Evolutionary conservation across 1,140 invertebrate species (phyloP).

Genomic region (Cydia strobilella): DNA sequence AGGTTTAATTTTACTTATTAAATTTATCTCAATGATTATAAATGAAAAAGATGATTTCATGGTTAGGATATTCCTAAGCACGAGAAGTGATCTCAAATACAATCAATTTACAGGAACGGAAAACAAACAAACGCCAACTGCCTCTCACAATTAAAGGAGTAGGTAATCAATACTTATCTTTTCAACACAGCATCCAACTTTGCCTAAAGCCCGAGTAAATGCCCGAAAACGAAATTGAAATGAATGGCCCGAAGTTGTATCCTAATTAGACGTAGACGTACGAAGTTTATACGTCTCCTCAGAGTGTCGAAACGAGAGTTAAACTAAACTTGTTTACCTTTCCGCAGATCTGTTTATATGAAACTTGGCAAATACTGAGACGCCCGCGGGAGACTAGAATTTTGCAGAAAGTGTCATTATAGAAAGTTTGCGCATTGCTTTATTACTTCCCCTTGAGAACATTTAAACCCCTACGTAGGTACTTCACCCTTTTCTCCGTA

Average conservation of each 20-base stretch:
- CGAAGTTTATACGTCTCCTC: slow-evolving; percentile 66
- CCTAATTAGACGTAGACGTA: slow-evolving; percentile 62
- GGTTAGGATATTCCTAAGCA: not conserved
- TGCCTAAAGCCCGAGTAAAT: slow-evolving; percentile 33
- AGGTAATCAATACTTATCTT: slow-evolving; percentile 31
- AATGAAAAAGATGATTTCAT: too few species aligned
- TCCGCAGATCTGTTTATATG: slow-evolving; percentile 63
- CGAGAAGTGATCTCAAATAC: not conserved
- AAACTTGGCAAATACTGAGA: slow-evolving; percentile 64
- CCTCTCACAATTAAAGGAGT: slow-evolving; percentile 12
- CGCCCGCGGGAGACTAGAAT: slow-evolving; percentile 54
- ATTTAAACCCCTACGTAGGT: slow-evolving; percentile 5
- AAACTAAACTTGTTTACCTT: slow-evolving; percentile 73
- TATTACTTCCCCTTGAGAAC: slow-evolving; percentile 38
- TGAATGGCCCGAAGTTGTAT: slow-evolving; percentile 68
- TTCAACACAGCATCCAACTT: slow-evolving; percentile 28
- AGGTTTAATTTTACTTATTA: too few species aligned
- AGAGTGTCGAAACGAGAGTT: slow-evolving; percentile 69
- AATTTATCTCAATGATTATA: too few species aligned
- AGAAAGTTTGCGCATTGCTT: slow-evolving; percentile 47
- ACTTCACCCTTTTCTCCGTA: not conserved
- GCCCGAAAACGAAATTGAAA: slow-evolving; percentile 66
- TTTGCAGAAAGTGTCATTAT: slow-evolving; percentile 54
- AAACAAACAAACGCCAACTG: slow-evolving; percentile 20
- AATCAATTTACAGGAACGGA: not conserved